Evolutionary conservation across 1,140 invertebrate genomes (phyloP).

Genomic region (Drosophila santomea): DNA sequence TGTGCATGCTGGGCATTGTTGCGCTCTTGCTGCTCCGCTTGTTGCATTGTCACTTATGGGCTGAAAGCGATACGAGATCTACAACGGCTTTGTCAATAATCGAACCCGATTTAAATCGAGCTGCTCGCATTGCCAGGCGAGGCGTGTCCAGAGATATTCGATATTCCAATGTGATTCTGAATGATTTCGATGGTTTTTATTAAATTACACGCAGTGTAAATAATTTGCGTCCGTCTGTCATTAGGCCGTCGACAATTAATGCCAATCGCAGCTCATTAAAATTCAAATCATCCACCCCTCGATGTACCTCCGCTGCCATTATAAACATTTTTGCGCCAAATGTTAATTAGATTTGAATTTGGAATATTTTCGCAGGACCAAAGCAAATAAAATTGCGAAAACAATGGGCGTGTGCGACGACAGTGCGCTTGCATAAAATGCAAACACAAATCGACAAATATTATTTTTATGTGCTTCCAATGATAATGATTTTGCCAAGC

Average conservation of each 20-base stretch:
- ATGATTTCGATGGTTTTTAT: conserved; percentile 22
- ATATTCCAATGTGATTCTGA: conserved; percentile 1
- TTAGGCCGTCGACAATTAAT: conserved; percentile 66
- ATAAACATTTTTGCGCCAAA: conserved; percentile 56
- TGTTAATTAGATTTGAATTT: conserved; percentile 81
- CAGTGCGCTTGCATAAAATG: conserved; percentile 54
- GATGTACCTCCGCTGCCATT: conserved; percentile 21
- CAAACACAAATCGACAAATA: conserved; percentile 73
- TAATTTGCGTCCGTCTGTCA: conserved; percentile 33
- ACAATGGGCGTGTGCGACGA: conserved; percentile 19
- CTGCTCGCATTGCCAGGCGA: conserved; percentile 13
- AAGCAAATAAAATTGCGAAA: conserved; percentile 50
- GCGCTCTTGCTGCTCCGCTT: conserved; percentile 63
- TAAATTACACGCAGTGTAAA: conserved; percentile 47
- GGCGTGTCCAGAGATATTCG: conserved; percentile 21
- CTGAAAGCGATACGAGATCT: conserved; percentile 64
- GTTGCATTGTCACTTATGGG: conserved; percentile 73
- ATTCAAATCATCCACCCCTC: conserved; percentile 52
- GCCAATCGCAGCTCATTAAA: conserved; percentile 74
- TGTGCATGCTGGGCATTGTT: conserved; percentile 55
- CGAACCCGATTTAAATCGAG: conserved; percentile 41
- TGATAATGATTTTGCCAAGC: conserved; percentile 60
- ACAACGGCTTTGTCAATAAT: conserved; percentile 57
- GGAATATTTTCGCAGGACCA: conserved; percentile 42
- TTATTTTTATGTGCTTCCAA: conserved; percentile 73